Conservation (phyloP, 2,797 vertebrate genomes). For the Sternotherus odoratus region DNA sequence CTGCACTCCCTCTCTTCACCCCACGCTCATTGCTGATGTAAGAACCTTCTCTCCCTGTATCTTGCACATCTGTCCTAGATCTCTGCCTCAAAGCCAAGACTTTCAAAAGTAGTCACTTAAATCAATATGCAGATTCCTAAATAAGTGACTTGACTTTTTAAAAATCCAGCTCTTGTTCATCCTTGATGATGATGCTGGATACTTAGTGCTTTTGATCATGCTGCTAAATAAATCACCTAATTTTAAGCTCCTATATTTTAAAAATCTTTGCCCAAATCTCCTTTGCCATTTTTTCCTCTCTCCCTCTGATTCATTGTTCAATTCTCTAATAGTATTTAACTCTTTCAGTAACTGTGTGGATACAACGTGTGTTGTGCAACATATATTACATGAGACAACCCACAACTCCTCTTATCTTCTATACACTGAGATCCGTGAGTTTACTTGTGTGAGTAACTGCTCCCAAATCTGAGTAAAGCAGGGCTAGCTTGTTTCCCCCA, state of each 20-base stretch:
- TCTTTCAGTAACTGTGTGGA: neutral
- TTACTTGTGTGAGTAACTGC: neutral
- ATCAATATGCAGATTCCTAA: rapidly evolving
- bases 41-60: neutral
- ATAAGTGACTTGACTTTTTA: neutral
- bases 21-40: neutral
- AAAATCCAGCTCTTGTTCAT: neutral
- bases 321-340: constrained; percentile 11
- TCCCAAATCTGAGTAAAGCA: neutral
- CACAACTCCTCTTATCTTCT: neutral
- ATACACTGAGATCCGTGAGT: neutral
- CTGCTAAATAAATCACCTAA: neutral
- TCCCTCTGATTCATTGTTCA: neutral
- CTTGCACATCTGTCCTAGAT: neutral
- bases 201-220: rapidly evolving
- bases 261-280: constrained; percentile 13
- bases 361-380: neutral
- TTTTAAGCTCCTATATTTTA: neutral
- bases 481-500: too few species aligned
- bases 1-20: neutral
- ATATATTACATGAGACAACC: neutral
- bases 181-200: neutral
- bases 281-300: neutral
- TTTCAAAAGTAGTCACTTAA: neutral
- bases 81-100: neutral